Evolutionary conservation across 2,888 invertebrate genomes (phyloP), one percentile per base, ranked within the genome.

Genomic region (Eupithecia pulchellata): DNA sequence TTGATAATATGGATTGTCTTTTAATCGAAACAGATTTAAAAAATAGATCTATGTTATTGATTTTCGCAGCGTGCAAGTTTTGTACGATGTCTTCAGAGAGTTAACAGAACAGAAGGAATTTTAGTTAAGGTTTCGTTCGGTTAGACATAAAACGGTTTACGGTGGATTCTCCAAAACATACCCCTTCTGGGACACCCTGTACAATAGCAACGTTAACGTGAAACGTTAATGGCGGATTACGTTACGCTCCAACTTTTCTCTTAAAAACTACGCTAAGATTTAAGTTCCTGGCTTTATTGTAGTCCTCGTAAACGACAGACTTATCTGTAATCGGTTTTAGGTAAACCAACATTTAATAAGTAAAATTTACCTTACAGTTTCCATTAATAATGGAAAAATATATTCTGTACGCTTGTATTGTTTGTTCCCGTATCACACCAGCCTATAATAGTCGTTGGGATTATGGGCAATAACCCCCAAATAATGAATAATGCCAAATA

Each of bases 261-360:
- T 42, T 71, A 61, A 71, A 71, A 71, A 68, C 68, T 71, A 67
- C 66, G 32, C 57, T 58, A 52, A 36, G 61, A 25, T 61, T 62
- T 61, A 57, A 63, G 42, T 68, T 55, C 61, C 52, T 25, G 13
- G 52, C 25, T 52, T 52, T 52, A 52, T 52, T 52, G 52, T 20
- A 25, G 52, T 52, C 52, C 13, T 25, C 52, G 47, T 13, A 25
- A 25, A 25, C 25, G 25, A 25, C 52, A 13, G 52, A 52, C 13
- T 52, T 13, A 1, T 52, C 2, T 25, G 25, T 11, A 52, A 25
- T 47, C 47, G 20, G 20, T 9, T 47, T 20, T 47, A 47, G 11
- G 11, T 47, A 20, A 34, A 34, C 11, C 34, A 34, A 39, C 17
- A 9, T 39, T 39, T 17, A 8, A 34, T 34, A 34, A 0, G 4